Base-by-base conservation (phyloP, 1,140 invertebrate species). In the Carcinoscorpius rotundicauda region DNA sequence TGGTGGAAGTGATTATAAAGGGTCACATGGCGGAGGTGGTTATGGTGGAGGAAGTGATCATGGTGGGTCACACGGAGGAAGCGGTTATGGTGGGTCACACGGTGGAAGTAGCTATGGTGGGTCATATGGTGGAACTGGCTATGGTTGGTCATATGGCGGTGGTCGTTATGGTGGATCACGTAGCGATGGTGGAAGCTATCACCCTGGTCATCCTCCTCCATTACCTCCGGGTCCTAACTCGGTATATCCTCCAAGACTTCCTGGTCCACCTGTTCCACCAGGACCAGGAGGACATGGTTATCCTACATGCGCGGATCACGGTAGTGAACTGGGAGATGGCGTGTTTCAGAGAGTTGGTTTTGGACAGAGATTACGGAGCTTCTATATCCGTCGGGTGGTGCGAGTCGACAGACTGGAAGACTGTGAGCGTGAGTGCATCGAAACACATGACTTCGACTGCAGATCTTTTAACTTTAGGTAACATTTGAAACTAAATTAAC, bases 401-500 rank as follows among this genome's bases (percentile, higher is more conserved):
- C 84, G 85, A 5, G 85, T 85, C 1, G 83, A 86, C 4, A 86
- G 85, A 4, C 74, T 92, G 67, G 81, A 82, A 1, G 84, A 88
- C 58, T 93, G 90, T 74, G 87, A 93, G 74, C 78, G 85, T 64
- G 88, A 90, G 74, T 93, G 91, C 74, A 82, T 85, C 10, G 67
- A 68, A 72, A 83, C 85, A 5, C 80, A 85, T 69, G 89, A 92
- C 73, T 92, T 93, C 72, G 82, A 88, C n/a, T 93, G 91, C 71
- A 79, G 86, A 72, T 88, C 89, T 9, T 93, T 93, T 76, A 93
- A 93, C 78, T 93, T 84, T 78, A 84, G 71, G 57, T 68, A 60
- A 52, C 63, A 52, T 50, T 66, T 69, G 29, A 29, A 29, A 29
- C 29, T 29, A 29, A 29, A 29, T 29, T 29, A 29, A 1, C 29